Evolutionary conservation across 2,797 vertebrate genomes (phyloP), one percentile per base, ranked within the genome.

Genomic region (Coracias cyanogaster): DNA sequence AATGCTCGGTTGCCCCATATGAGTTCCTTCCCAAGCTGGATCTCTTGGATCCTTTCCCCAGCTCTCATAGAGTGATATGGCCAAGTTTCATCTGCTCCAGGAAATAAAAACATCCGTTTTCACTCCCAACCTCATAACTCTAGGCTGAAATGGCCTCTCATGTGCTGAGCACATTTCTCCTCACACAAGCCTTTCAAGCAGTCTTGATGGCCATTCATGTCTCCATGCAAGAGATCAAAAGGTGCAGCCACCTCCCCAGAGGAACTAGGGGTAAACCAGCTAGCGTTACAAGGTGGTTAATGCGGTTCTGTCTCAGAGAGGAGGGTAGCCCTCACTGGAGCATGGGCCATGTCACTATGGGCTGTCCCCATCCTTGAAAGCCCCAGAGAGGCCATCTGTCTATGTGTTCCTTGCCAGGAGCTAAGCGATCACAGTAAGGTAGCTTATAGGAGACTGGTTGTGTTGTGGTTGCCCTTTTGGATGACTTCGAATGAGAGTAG

Each of bases 341-440:
- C 19, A 2, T 9, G 22, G 31, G 12, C 58, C 22, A 21, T 37
- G n/a, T 48, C 70, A 16, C 77, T 46, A 6, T 0, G 0, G 55
- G 24, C 62, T 52, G 11, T 52, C 45, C 35, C 28, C 26, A 58
- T 11, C 26, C 26, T 15, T 20, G 35, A 24, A 65, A 73, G 65
- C 35, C 60, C 1, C n/a, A 33, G 60, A 35, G 69, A 19, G 11
- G 12, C 71, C 13, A 12, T 25, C 17, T 46, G 69, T 43, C 49
- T 29, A 1, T n/a, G 28, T 41, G 4, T 28, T 31, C 58, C 49
- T 55, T n/a, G 5, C 24, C 6, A 6, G 57, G 39, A 55, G 35
- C 5, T 9, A 22, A 45, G 25, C 43, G 54, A 1, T 43, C 37
- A 5, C 26, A 21, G 28, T 16, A 10, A 19, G 54, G 35, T 29